Evolutionary conservation across 2,888 invertebrate species (phyloP), one percentile per base, ranked within the genome.

Genomic region (Tridacna crocea): DNA sequence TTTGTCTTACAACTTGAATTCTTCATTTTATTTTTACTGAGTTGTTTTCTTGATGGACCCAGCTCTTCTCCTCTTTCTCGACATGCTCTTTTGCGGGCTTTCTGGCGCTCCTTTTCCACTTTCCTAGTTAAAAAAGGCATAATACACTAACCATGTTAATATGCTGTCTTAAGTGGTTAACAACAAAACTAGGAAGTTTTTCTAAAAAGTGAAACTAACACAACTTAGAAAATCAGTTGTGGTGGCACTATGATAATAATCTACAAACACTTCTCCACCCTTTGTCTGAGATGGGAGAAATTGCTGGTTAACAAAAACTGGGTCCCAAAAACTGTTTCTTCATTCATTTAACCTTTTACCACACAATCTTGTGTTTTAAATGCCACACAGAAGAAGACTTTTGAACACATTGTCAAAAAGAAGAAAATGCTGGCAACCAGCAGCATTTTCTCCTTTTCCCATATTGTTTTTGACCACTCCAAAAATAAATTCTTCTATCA

Each of bases 41-140:
- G 94, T 80, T 96, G 96, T 94, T 98, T 98, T 80, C 98, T 96
- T 60, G 96, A 97, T 0, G 98, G 98, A 24, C 92, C 92, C 0
- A 91, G 36, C 17, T 89, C 87, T 80, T 90, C 90, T 51, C 94
- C 94, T 82, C 96, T 96, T 78, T 96, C 96, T 85, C 96, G 96
- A 0, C 97, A 97, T 92, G 96, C 96, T 72, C 95, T 95, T 80
- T 96, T 96, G 92, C 97, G 96, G 89, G 96, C 95, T 92, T 97
- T 97, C 19, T 96, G 96, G 88, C 96, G 96, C 68, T 96, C 96
- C 90, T 97, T 96, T 92, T 98, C 97, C 89, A 73, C 82, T 79
- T 87, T 87, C 48, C 87, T 87, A 51, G n/a, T 12, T 0, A 24
- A 46, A 61, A 6, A 61, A 17, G 47, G 17, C 11, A 48, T 70